Percentiles rank a stretch among this genome's conserved stretches.
These are phyloP conservation scores for Epiblema foenella DNA, from an alignment of 2,888 invertebrate genomes.

Conservation along the genomic window DNA sequence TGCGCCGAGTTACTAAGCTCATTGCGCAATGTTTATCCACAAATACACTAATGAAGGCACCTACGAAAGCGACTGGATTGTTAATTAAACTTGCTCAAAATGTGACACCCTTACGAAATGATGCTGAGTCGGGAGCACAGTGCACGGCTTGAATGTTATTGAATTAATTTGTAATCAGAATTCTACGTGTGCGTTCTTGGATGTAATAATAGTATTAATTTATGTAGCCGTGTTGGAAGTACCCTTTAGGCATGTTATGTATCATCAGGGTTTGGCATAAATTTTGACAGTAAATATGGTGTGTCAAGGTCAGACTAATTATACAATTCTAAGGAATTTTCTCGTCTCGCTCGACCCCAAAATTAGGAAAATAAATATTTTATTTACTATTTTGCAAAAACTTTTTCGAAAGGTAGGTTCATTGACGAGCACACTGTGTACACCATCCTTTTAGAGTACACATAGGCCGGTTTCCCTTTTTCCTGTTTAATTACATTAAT, in stretches of 20 bases:
- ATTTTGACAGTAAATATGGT: slow-evolving; percentile 26
- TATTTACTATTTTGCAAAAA: slow-evolving; percentile 28
- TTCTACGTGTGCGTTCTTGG: slow-evolving; percentile 77
- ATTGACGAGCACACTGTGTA: slow-evolving; percentile 34
- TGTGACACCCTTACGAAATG: slow-evolving; percentile 84
- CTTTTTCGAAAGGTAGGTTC: slow-evolving; percentile 18
- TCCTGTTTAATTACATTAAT: slow-evolving; percentile 69
- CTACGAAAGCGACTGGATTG: slow-evolving; percentile 84
- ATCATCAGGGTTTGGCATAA: slow-evolving; percentile 38
- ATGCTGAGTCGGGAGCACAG: slow-evolving; percentile 77
- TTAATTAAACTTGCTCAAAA: slow-evolving; percentile 85
- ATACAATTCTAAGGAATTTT: slow-evolving; percentile 2
- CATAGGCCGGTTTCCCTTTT: slow-evolving; percentile 41
- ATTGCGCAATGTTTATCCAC: slow-evolving; percentile 81
- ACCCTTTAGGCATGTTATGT: slow-evolving; percentile 55
- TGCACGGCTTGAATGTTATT: slow-evolving; percentile 82
- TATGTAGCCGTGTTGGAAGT: slow-evolving; percentile 61
- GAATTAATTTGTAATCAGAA: slow-evolving; percentile 84
- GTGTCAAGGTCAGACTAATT: slow-evolving; percentile 10
- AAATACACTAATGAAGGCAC: slow-evolving; percentile 85
- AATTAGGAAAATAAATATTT: slow-evolving; percentile 18
- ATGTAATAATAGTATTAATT: slow-evolving; percentile 74
- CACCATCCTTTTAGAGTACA: slow-evolving; percentile 37
- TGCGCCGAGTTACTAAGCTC: slow-evolving; percentile 62
- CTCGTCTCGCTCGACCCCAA: slow-evolving; percentile 1